Evolutionary conservation across 2,888 invertebrate genomes (phyloP).

Genomic region (Xylota segnis): DNA sequence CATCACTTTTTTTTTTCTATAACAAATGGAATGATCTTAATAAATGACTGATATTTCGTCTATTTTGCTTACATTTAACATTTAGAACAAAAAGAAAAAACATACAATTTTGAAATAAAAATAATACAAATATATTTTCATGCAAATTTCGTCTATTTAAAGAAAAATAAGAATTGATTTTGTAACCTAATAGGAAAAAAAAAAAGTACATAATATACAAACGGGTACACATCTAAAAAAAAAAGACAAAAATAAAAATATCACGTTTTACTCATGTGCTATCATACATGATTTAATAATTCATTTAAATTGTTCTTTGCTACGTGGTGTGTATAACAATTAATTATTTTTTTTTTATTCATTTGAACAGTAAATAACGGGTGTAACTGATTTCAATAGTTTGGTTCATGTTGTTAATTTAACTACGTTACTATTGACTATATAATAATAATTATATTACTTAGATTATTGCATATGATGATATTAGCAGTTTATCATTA

Average conservation of each 20-base stretch:
- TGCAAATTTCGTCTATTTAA: conserved; percentile 22
- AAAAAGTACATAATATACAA: conserved; percentile 1
- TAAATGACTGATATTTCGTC: conserved; percentile 78
- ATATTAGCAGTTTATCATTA: conserved; percentile 71
- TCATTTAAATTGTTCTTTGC: conserved; percentile 72
- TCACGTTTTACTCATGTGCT: conserved; percentile 73
- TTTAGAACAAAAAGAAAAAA: conserved; percentile 35
- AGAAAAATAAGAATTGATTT: conserved; percentile 5
- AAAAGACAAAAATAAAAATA: conserved; percentile 60
- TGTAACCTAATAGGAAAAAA: conserved; percentile 4
- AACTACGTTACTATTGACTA: conserved; percentile 75
- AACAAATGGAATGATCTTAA: conserved; percentile 78
- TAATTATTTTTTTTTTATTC: conserved; percentile 44
- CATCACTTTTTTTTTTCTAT: conserved; percentile 75
- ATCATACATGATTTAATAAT: conserved; percentile 70
- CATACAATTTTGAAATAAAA: conserved; percentile 9
- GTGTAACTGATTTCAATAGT: conserved; percentile 71
- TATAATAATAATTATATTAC: conserved; percentile 64
- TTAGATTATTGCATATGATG: conserved; percentile 75
- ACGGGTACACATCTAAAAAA: conserved; percentile 16
- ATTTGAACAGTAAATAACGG: conserved; percentile 61
- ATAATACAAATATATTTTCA: conserved; percentile 7
- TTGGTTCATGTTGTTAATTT: conserved; percentile 74
- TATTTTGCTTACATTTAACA: conserved; percentile 63
- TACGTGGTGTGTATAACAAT: conserved; percentile 69